These are phyloP conservation scores for Drosophila pseudoobscura DNA, from an alignment of 1,140 invertebrate species.

Conservation along the genomic window DNA sequence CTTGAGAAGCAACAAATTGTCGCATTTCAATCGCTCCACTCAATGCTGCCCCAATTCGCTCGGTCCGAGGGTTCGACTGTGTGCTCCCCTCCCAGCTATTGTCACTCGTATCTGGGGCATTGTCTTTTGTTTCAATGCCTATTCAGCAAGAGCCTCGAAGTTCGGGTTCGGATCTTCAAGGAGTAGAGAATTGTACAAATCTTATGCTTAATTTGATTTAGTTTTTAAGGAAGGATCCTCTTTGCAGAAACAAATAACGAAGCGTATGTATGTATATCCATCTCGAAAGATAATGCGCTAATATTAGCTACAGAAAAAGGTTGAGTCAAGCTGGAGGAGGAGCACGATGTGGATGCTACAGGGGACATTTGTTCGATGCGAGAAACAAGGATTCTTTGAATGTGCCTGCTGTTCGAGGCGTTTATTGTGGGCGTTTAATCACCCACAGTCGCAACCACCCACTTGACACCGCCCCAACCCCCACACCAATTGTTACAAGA, in stretches of 20 bases:
- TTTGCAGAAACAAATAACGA: too few relatives aligned
- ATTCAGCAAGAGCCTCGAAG: too few relatives aligned
- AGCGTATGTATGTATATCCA: too few relatives aligned
- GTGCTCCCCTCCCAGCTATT: slow-evolving; percentile 7
- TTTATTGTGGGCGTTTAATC: slow-evolving; percentile 43
- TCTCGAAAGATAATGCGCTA: too few relatives aligned
- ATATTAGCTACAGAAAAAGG: too few relatives aligned
- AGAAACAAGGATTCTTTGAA: slow-evolving; percentile 40
- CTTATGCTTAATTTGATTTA: too few relatives aligned
- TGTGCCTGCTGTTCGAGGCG: slow-evolving; percentile 4
- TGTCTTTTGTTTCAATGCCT: slow-evolving; percentile 13
- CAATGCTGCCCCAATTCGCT: slow-evolving; percentile 63
- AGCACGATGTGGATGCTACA: too few relatives aligned
- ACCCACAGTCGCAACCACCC: slow-evolving; percentile 22
- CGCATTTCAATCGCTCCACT: slow-evolving; percentile 70
- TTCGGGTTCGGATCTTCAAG: too few relatives aligned
- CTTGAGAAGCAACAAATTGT: slow-evolving; percentile 72
- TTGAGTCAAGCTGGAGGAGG: too few relatives aligned
- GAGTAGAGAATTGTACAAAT: too few relatives aligned
- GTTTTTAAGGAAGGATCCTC: too few relatives aligned
- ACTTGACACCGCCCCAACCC: not conserved
- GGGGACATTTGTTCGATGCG: slow-evolving; percentile 51
- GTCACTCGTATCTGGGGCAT: slow-evolving; percentile 33
- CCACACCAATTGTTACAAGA: slow-evolving; percentile 27
- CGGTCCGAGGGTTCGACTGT: slow-evolving; percentile 43